Conservation (phyloP, 2,113 vertebrate species). For the Petrocephalus zakoni region DNA sequence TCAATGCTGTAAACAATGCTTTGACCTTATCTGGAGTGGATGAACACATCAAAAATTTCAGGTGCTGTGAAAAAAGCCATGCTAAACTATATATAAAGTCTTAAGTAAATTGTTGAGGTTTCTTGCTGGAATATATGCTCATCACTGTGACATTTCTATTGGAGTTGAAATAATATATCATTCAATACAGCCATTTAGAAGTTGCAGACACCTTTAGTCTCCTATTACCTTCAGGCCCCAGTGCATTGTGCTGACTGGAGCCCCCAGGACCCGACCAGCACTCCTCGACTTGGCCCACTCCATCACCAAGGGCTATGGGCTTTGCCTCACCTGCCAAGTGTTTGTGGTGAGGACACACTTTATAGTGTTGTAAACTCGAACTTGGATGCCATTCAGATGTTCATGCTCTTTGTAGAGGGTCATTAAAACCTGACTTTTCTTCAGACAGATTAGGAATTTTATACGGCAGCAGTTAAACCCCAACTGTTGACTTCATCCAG, state of each 20-base stretch:
- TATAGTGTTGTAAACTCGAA: not conserved
- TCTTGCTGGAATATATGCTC: not conserved
- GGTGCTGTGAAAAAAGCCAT: slow-evolving; percentile 45
- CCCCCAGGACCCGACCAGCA: slow-evolving; percentile 76
- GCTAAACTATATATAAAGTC: not conserved
- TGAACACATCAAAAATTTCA: slow-evolving; percentile 96
- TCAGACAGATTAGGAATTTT: not conserved
- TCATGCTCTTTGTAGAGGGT: not conserved
- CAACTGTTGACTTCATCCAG: not conserved
- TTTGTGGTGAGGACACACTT: slow-evolving; percentile 69
- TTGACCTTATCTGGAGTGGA: slow-evolving; percentile 77
- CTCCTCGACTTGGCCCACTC: slow-evolving; percentile 83
- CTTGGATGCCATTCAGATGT: slow-evolving; percentile 6
- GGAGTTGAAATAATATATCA: not conserved
- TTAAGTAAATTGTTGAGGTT: not conserved
- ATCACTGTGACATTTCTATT: not conserved
- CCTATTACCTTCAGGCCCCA: slow-evolving; percentile 69
- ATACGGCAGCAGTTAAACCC: not conserved
- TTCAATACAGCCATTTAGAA: not conserved
- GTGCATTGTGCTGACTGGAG: slow-evolving; percentile 78
- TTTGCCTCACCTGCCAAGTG: slow-evolving; percentile 84
- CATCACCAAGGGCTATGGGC: slow-evolving; percentile 82
- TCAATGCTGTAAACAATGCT: slow-evolving; percentile 81
- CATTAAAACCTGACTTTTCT: not conserved
- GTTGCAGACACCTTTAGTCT: not conserved